phyloP scores from a whole-genome alignment of 2,888 invertebrate species.

The Scaptomyza tumidula region DNA sequence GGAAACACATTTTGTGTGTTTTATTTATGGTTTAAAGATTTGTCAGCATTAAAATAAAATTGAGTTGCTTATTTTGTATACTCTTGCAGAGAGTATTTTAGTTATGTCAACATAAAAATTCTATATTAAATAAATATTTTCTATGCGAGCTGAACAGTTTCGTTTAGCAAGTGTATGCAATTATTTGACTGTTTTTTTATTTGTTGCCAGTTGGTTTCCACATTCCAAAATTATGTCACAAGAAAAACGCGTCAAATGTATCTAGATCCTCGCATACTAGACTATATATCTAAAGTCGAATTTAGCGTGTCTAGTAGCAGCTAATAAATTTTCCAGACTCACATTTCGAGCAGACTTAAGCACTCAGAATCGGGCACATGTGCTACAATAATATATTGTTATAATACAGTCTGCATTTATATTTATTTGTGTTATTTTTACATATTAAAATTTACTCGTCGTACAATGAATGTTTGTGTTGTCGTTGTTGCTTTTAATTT shows the following conservation, averaged over 20 bases:
- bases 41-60: slow-evolving; percentile 48
- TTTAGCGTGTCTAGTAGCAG: slow-evolving; percentile 67
- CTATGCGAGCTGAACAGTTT: too few species aligned
- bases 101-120: background rate
- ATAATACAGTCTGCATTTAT: slow-evolving; percentile 27
- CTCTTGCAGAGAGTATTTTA: background rate
- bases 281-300: slow-evolving; percentile 31
- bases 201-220: slow-evolving; percentile 34
- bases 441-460: slow-evolving; percentile 50
- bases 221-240: slow-evolving; percentile 68
- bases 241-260: slow-evolving; percentile 26
- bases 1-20: slow-evolving; percentile 45
- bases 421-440: slow-evolving; percentile 48
- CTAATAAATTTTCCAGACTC: slow-evolving; percentile 64
- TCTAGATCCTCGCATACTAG: slow-evolving; percentile 11
- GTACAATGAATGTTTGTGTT: slow-evolving; percentile 45
- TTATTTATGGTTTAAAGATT: slow-evolving; percentile 64
- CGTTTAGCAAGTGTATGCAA: background rate
- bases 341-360: slow-evolving; percentile 43
- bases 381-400: slow-evolving; percentile 50
- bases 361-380: slow-evolving; percentile 50
- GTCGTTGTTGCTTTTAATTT: slow-evolving; percentile 29
- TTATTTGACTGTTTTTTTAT: slow-evolving; percentile 23
- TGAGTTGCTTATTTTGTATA: slow-evolving; percentile 24
- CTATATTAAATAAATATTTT: too few species aligned